These are phyloP conservation scores for Acanthosepion pharaonis DNA, from an alignment of 2,888 invertebrate genomes.

Conservation along the genomic window DNA sequence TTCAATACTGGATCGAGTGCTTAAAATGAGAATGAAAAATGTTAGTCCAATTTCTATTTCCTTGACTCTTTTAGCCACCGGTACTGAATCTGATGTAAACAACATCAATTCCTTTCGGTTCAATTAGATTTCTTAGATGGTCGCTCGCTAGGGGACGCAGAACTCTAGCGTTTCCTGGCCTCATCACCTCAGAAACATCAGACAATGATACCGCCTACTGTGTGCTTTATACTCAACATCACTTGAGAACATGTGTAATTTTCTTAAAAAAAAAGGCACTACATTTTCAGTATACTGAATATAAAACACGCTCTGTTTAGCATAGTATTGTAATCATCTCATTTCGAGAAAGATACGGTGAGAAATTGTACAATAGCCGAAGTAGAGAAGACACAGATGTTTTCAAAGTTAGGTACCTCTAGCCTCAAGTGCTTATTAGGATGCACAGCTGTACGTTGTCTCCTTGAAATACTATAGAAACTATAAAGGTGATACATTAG, in stretches of 20 bases:
- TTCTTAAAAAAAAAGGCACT: not conserved
- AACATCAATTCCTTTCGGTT: not conserved
- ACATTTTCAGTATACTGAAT: slow-evolving; percentile 14
- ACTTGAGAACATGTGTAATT: not conserved
- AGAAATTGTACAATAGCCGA: slow-evolving; percentile 15
- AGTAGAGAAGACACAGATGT: slow-evolving; percentile 33
- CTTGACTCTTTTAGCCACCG: not conserved
- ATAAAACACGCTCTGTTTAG: slow-evolving; percentile 20
- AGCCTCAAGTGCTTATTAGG: slow-evolving; percentile 33
- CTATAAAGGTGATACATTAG: slow-evolving; percentile 13
- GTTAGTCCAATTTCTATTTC: not conserved
- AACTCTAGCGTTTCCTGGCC: not conserved
- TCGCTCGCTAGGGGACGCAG: not conserved
- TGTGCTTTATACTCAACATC: not conserved
- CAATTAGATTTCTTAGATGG: not conserved
- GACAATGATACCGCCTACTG: not conserved
- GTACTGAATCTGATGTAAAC: not conserved
- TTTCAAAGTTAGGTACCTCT: not conserved
- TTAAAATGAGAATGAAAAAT: not conserved
- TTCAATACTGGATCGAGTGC: not conserved
- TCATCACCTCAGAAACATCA: not conserved
- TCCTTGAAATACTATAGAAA: slow-evolving; percentile 22
- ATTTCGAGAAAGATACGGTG: not conserved
- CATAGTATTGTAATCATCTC: not conserved
- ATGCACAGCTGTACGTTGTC: not conserved